A percentile compares a stretch with the other conserved stretches of the same genome.
phyloP scores from a whole-genome alignment of 1,140 invertebrate genomes.

The Uloborus diversus region DNA sequence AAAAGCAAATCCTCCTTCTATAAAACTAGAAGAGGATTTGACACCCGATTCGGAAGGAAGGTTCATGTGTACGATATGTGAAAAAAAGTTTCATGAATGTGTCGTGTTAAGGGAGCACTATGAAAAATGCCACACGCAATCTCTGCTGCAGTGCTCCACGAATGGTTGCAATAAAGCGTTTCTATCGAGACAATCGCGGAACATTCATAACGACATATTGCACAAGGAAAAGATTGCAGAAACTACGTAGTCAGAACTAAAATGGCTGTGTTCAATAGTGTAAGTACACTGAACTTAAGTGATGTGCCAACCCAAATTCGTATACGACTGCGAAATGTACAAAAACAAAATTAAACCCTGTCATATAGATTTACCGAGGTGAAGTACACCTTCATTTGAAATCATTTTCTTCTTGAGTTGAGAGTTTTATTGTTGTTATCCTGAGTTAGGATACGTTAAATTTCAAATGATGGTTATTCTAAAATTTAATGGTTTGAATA shows the following conservation, averaged over 20 bases:
- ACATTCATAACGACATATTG: slow-evolving; percentile 29
- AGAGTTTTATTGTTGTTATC: too few species aligned
- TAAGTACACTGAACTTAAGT: neutral
- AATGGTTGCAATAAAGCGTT: slow-evolving; percentile 54
- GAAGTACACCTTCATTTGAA: too few species aligned
- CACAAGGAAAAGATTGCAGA: slow-evolving; percentile 43
- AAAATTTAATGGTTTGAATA: too few species aligned
- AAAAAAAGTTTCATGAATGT: slow-evolving; percentile 71
- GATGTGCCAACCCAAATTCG: slow-evolving; percentile 33
- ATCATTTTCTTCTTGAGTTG: too few species aligned
- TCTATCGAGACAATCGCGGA: slow-evolving; percentile 45
- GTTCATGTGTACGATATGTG: slow-evolving; percentile 74
- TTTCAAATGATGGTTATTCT: too few species aligned
- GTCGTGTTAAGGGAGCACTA: slow-evolving; percentile 74
- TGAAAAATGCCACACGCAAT: slow-evolving; percentile 71
- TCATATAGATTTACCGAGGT: too few species aligned
- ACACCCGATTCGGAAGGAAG: slow-evolving; percentile 18
- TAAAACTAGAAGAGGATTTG: slow-evolving; percentile 46
- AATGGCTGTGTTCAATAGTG: neutral
- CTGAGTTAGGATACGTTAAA: too few species aligned
- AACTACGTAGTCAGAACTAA: slow-evolving; percentile 2
- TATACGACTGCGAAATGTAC: neutral
- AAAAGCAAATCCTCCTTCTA: neutral
- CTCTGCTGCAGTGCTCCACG: slow-evolving; percentile 52
- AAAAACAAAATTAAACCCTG: too few species aligned